Evolutionary conservation across 2,888 invertebrate genomes (phyloP).

Genomic region (Limnephilus rhombicus): DNA sequence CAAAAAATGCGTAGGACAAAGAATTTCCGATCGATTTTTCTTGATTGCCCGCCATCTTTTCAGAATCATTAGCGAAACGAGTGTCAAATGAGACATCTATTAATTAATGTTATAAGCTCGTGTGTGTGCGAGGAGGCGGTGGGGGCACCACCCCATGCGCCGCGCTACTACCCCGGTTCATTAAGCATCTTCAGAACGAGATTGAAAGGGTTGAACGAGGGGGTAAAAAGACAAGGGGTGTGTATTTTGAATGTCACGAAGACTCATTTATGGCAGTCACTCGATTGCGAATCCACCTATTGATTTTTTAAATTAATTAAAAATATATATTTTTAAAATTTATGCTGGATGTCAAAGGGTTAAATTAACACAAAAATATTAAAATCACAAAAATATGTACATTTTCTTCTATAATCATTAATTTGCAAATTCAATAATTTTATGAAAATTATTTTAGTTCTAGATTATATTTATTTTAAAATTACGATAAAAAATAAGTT

Average conservation of each 20-base stretch:
- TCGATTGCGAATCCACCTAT: neutral
- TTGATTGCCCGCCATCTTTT: conserved; percentile 46
- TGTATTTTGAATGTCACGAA: conserved; percentile 35
- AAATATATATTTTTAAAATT: neutral
- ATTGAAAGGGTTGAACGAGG: conserved; percentile 44
- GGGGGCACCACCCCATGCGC: neutral
- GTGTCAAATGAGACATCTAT: conserved; percentile 56
- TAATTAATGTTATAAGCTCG: conserved; percentile 51
- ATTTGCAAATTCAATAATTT: no score
- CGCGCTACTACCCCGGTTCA: conserved; percentile 38
- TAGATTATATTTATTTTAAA: no score
- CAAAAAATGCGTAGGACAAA: neutral
- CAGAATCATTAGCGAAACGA: conserved; percentile 53
- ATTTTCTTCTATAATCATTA: no score
- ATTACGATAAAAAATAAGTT: no score
- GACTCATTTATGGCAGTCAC: conserved; percentile 9
- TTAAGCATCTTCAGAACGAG: conserved; percentile 49
- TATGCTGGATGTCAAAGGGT: neutral
- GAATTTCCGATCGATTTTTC: neutral
- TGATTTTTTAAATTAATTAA: neutral
- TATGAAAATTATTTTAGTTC: no score
- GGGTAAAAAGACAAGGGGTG: conserved; percentile 41
- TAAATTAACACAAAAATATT: neutral
- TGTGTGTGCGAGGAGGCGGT: neutral
- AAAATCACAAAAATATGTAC: neutral